Evolutionary conservation across 2,888 invertebrate species (phyloP), one percentile per base, ranked within the genome.

Genomic region (Ichneumoninae sp.): DNA sequence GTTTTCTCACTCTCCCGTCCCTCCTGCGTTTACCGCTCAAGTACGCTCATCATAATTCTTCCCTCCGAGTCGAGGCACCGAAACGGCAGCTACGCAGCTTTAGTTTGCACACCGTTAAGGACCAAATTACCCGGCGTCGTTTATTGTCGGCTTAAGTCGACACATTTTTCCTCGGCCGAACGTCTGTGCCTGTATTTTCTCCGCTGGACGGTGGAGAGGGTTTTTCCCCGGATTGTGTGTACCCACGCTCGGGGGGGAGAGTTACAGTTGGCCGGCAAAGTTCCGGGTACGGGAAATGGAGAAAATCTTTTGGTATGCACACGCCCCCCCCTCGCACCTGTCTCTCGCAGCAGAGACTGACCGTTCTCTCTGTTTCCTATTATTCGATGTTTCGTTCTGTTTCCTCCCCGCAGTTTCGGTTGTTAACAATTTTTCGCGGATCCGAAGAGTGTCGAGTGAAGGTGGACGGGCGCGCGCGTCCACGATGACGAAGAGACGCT

Each of bases 121-220:
- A 16, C 62, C 60, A 40, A 66, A 80, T 68, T 74, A 80, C 57
- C 13, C 26, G 71, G 60, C 19, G 47, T 40, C 72, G 68, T 80
- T 83, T 76, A 71, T 80, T 76, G 76, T 80, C 76, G 76, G 57
- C 71, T 71, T 62, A 57, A 72, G 52, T 33, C 75, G 79, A 75
- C 54, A 75, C 57, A 83, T 75, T 75, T 83, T 70, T 33, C 44
- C 13, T 47, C 52, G 74, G 70, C 54, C 47, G 57, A 22, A 33
- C 71, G n/a, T 30, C 30, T n/a, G 8, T 26, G 26, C 26, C 10
- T 13, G 50, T 71, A 54, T 33, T 71, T 33, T 71, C 54, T 16
- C 36, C 16, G n/a, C 50, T 10, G 16, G 33, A 16, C 70, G 16
- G 16, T 8, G 19, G 30, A 36, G 16, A 62, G 72, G 69, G 77